Base-by-base conservation (phyloP, 2,797 vertebrate species). In the Sebastes iracundus region DNA sequence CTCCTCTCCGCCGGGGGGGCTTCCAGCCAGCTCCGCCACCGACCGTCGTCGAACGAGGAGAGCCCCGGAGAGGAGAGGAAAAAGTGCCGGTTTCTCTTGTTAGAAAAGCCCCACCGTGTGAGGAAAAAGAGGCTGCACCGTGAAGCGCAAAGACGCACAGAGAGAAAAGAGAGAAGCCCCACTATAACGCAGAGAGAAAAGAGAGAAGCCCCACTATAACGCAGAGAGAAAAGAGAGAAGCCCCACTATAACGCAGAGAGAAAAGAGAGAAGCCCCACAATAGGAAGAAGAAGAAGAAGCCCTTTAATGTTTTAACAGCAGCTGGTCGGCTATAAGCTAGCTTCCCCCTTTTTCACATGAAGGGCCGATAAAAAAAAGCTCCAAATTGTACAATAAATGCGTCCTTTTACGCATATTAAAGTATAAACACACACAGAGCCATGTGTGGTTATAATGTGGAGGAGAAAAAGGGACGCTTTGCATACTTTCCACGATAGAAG, bases 281-380 rank as follows among this genome's bases (percentile, higher is more conserved):
- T 73, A 81, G 83, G 85, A 72, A 94, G 86, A 72, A 94, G 92
- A 81, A 82, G 85, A 72, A 94, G 86, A 72, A 94, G 92, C 93
- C 94, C 94, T 96, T 96, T 96, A 96, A 96, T 94, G 86, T 95
- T 96, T 95, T 91, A 95, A 92, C 93, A 90, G 92, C 92, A 88
- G 88, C 90, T 85, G 89, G 49, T 88, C 83, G 80, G 87, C 85
- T 90, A 91, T 38, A 52, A 85, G 87, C 91, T 92, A 91, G 79
- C 84, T 25, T 76, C 71, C 85, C 86, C 75, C 74, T 22, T 22
- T 35, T 83, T 75, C 25, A 56, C 52, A n/a, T 2, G 62, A 28
- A 58, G 49, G 20, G 55, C 32, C 27, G 8, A 52, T 6, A 5
- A 18, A 14, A 25, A 80, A 32, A 79, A 73, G 35, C 52, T 66